These are phyloP conservation scores for Physella acuta DNA, from an alignment of 1,140 invertebrate species.

Conservation along the genomic window DNA sequence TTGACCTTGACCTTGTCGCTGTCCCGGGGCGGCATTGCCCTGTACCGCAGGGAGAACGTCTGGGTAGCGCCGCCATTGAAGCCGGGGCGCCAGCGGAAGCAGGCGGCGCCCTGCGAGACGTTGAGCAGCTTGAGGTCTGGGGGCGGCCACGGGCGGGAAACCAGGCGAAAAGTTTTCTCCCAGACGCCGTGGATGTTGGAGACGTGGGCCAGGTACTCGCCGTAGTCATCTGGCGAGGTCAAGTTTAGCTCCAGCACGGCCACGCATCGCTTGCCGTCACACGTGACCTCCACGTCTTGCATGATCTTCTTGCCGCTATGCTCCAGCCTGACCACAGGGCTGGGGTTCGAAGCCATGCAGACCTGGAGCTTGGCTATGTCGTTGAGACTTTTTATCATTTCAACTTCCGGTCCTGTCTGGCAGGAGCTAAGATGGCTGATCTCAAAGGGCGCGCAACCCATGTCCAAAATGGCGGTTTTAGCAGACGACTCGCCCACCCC, in stretches of 20 bases:
- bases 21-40: no score
- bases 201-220: not conserved
- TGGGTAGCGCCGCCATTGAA: conserved; percentile 10
- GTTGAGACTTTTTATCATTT: not conserved
- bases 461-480: not conserved
- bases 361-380: not conserved
- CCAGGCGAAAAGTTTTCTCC: not conserved
- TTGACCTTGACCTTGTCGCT: not conserved
- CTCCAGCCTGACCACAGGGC: not conserved
- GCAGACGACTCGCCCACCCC: not conserved
- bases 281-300: not conserved
- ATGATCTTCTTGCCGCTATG: not conserved
- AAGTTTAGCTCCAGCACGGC: not conserved
- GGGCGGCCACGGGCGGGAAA: conserved; percentile 5
- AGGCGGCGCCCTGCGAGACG: not conserved
- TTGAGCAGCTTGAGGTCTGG: not conserved
- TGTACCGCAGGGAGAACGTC: not conserved
- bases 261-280: not conserved
- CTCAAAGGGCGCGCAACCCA: conserved; percentile 1
- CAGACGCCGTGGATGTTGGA: not conserved
- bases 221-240: not conserved
- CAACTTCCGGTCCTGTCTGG: not conserved
- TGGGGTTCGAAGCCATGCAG: not conserved
- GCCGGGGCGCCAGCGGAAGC: not conserved
- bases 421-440: conserved; percentile 3